These are phyloP conservation scores for Spheniscus mendiculus DNA, from an alignment of 2,113 vertebrate genomes.

Conservation along the genomic window DNA sequence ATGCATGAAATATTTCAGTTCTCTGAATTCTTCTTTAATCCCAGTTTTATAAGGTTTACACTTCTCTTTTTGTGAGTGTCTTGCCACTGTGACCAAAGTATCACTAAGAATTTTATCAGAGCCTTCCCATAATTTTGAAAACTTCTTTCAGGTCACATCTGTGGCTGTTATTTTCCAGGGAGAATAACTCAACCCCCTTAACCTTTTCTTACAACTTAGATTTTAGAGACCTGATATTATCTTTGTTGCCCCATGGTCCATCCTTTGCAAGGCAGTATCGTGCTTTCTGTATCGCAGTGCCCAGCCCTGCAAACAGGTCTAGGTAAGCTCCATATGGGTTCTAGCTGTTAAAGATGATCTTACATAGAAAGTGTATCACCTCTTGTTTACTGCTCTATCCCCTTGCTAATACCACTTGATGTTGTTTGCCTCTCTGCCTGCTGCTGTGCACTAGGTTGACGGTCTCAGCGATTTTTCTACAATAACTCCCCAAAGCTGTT, in stretches of 20 bases:
- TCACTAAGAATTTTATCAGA: not conserved
- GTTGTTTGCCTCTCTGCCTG: not conserved
- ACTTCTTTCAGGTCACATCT: not conserved
- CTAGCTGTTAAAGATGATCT: not conserved
- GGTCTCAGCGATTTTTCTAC: slow-evolving; percentile 31
- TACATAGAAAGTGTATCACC: not conserved
- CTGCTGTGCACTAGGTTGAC: not conserved
- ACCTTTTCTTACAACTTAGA: slow-evolving; percentile 4
- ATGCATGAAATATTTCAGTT: not conserved
- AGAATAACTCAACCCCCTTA: not conserved
- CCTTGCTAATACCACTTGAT: not conserved
- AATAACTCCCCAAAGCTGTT: not conserved
- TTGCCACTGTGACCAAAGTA: not conserved
- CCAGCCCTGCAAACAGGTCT: not conserved
- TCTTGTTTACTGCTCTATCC: not conserved
- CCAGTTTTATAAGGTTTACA: not conserved
- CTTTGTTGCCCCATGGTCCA: not conserved
- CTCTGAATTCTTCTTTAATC: not conserved
- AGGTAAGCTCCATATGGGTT: not conserved
- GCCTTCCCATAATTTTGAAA: slow-evolving; percentile 12
- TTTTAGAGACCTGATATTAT: not conserved
- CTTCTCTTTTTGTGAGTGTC: not conserved
- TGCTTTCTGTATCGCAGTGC: not conserved
- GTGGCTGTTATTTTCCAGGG: not conserved
- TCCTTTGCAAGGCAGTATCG: not conserved